Conservation (phyloP, 1,140 invertebrate species). For the Stegodyphus mimosarum region DNA sequence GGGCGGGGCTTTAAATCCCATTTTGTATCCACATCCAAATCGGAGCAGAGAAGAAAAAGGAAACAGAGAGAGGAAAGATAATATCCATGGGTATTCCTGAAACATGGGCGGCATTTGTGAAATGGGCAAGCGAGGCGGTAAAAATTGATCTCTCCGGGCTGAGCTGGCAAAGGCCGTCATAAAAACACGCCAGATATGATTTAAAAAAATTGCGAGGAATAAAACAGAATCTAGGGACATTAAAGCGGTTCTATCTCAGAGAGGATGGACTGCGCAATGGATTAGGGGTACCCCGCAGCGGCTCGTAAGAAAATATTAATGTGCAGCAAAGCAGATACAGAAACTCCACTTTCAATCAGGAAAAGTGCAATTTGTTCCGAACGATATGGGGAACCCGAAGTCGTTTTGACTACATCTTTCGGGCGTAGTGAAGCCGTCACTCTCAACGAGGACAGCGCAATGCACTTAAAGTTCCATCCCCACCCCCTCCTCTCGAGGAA, state of each 20-base stretch:
- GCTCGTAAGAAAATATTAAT: conserved; percentile 24
- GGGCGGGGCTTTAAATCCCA: neutral
- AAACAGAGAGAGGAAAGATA: neutral
- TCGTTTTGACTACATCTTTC: too few relatives aligned
- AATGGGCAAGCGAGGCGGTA: too few relatives aligned
- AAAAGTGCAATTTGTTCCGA: conserved; percentile 23
- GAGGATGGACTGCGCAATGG: neutral
- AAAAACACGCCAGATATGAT: neutral
- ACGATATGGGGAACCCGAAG: conserved; percentile 9
- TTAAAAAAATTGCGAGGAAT: conserved; percentile 3
- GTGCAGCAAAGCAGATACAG: neutral
- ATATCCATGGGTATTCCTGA: too few relatives aligned
- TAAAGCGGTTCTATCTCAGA: neutral
- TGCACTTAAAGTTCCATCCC: neutral
- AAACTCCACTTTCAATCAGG: conserved; percentile 26
- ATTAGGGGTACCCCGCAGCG: too few relatives aligned
- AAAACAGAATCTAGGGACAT: neutral
- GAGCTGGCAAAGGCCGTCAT: too few relatives aligned
- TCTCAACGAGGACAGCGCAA: neutral
- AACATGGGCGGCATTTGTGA: too few relatives aligned
- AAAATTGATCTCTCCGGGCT: too few relatives aligned
- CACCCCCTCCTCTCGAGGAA: neutral
- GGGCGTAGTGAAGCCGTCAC: neutral
- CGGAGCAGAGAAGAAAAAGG: neutral
- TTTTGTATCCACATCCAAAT: too few relatives aligned